A percentile compares a stretch with the other conserved stretches of the same genome.
These are phyloP conservation scores for Varanus salvator DNA, from an alignment of 2,113 vertebrate genomes.

Conservation along the genomic window DNA sequence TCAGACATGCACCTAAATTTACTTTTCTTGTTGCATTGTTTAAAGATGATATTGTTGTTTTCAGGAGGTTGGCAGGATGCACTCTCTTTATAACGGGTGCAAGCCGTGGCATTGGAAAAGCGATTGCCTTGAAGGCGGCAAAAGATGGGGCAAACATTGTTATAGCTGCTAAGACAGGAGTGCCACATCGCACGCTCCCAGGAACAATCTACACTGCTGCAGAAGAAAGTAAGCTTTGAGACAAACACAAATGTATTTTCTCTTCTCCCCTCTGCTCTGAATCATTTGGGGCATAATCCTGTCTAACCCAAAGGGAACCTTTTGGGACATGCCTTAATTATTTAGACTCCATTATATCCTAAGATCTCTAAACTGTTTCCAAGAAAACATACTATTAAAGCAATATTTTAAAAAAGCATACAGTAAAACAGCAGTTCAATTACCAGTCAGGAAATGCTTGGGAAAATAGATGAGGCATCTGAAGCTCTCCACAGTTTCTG, in stretches of 20 bases:
- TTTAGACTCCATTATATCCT: no score
- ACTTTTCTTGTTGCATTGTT: neutral
- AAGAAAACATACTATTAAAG: no score
- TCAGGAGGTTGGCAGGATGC: constrained; percentile 90
- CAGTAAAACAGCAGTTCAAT: no score
- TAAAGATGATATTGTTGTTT: constrained; percentile 16
- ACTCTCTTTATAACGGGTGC: constrained; percentile 96
- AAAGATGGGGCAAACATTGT: constrained; percentile 94
- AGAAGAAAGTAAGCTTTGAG: constrained; percentile 84
- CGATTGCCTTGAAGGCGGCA: constrained; percentile 95
- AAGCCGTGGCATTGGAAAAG: constrained; percentile 95
- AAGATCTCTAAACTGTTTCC: no score
- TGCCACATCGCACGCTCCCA: constrained; percentile 88
- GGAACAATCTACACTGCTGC: constrained; percentile 96
- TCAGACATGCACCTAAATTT: neutral
- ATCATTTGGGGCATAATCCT: neutral
- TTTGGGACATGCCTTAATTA: neutral
- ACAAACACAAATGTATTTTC: no score
- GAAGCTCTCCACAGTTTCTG: no score
- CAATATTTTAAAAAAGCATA: no score
- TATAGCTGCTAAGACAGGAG: constrained; percentile 92
- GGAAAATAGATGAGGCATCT: no score
- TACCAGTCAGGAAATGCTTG: no score
- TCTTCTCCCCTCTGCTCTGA: neutral
- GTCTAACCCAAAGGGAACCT: neutral